Percentiles rank a stretch among this genome's conserved stretches.
Conservation (phyloP, 1,140 invertebrate species). For the Drusus annulatus region DNA sequence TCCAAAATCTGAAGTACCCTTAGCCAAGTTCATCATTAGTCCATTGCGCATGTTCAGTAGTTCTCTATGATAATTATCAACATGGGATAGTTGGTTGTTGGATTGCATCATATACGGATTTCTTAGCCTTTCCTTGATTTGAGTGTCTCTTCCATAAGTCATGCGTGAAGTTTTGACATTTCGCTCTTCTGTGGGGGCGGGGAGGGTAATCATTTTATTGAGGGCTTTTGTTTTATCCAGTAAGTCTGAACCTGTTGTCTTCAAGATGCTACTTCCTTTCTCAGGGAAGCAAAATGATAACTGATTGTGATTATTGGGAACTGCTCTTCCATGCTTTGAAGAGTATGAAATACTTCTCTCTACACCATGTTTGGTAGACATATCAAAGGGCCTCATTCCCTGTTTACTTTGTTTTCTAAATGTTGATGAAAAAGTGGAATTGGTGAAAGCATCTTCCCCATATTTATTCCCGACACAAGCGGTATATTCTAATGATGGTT, state of each 20-base stretch:
- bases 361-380: neutral
- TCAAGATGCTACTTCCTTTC: no score
- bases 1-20: neutral
- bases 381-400: neutral
- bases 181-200: no score
- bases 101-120: neutral
- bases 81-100: neutral
- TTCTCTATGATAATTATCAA: neutral
- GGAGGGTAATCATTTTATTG: no score
- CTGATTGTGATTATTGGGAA: no score
- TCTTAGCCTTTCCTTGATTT: constrained; percentile 1
- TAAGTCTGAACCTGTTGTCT: no score
- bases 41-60: neutral
- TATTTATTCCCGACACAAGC: neutral
- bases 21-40: neutral
- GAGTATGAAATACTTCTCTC: neutral
- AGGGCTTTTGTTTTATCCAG: no score
- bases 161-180: no score
- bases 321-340: no score
- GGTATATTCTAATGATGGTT: constrained; percentile 4
- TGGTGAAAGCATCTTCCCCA: neutral
- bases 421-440: neutral
- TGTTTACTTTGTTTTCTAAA: neutral
- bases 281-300: no score
- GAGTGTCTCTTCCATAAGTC: no score